phyloP scores from a whole-genome alignment of 2,888 invertebrate species.

The Cartodere bifasciata region DNA sequence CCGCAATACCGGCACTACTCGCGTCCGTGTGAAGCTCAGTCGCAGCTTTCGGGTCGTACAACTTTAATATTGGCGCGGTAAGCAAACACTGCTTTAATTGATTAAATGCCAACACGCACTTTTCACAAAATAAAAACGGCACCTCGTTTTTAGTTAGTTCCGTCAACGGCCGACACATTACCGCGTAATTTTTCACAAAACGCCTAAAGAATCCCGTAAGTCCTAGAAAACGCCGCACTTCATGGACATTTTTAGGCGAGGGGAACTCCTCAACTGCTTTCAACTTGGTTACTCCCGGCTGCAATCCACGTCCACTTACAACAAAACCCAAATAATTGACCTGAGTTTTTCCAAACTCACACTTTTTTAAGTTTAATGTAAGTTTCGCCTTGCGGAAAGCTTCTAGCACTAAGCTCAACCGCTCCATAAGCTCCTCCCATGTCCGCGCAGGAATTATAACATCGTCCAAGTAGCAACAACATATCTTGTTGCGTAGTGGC shows the following conservation, averaged over 20 bases:
- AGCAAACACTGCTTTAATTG: conserved; percentile 10
- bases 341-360: conserved; percentile 18
- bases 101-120: conserved; percentile 9
- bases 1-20: conserved; percentile 16
- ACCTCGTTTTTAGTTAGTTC: conserved; percentile 16
- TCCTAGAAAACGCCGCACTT: conserved; percentile 17
- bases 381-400: too few relatives aligned
- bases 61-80: conserved; percentile 11
- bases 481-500: conserved; percentile 11
- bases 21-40: conserved; percentile 17
- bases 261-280: conserved; percentile 13
- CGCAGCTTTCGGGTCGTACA: conserved; percentile 13
- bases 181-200: conserved; percentile 16
- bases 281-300: conserved; percentile 11
- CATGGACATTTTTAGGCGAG: conserved; percentile 12
- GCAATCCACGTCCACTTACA: conserved; percentile 10
- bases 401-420: conserved; percentile 18
- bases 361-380: conserved; percentile 25
- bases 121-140: conserved; percentile 12
- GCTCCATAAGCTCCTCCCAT: conserved; percentile 15
- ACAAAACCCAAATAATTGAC: conserved; percentile 13
- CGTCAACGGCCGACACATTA: conserved; percentile 20
- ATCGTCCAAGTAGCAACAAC: conserved; percentile 14
- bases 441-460: conserved; percentile 12
- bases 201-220: conserved; percentile 17